A percentile compares a stretch with the other conserved stretches of the same genome.
phyloP scores from a whole-genome alignment of 23 tunicate genomes.

The Aplidium turbinatum region DNA sequence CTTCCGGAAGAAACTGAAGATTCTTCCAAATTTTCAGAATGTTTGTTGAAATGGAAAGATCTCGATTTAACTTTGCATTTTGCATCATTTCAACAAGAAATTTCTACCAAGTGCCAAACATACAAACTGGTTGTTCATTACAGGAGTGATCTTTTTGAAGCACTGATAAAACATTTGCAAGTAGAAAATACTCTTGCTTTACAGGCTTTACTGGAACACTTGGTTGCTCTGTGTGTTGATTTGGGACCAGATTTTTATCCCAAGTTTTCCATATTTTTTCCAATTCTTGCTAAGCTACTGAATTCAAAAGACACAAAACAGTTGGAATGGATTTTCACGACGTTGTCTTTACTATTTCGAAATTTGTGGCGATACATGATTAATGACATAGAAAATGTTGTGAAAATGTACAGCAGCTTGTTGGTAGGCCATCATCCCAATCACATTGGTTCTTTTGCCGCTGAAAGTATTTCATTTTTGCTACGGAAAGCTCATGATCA shows the following conservation, averaged over 20 bases:
- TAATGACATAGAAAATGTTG: conserved; percentile 68
- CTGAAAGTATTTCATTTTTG: conserved; percentile 82
- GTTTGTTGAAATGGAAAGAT: conserved; percentile 74
- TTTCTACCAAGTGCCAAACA: conserved; percentile 39
- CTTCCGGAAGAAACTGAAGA: conserved; percentile 26
- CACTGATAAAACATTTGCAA: conserved; percentile 47
- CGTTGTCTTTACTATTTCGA: conserved; percentile 65
- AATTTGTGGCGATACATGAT: conserved; percentile 69
- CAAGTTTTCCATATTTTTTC: conserved; percentile 56
- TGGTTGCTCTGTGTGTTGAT: conserved; percentile 72
- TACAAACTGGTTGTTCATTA: conserved; percentile 75
- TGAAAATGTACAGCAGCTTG: conserved; percentile 44
- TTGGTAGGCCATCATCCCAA: conserved; percentile 52
- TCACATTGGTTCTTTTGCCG: conserved; percentile 80
- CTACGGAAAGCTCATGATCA: conserved; percentile 59
- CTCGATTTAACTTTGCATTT: conserved; percentile 62
- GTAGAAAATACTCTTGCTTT: conserved; percentile 62
- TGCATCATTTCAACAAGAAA: conserved; percentile 27
- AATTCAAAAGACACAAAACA: conserved; percentile 68
- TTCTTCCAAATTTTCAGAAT: conserved; percentile 40
- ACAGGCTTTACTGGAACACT: conserved; percentile 66
- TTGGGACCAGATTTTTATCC: conserved; percentile 83
- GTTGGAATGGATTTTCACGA: conserved; percentile 73
- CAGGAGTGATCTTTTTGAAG: conserved; percentile 32
- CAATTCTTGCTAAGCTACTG: conserved; percentile 46